Evolutionary conservation across 2,797 vertebrate genomes (phyloP).

Genomic region (Paratrypauchen microcephalus): DNA sequence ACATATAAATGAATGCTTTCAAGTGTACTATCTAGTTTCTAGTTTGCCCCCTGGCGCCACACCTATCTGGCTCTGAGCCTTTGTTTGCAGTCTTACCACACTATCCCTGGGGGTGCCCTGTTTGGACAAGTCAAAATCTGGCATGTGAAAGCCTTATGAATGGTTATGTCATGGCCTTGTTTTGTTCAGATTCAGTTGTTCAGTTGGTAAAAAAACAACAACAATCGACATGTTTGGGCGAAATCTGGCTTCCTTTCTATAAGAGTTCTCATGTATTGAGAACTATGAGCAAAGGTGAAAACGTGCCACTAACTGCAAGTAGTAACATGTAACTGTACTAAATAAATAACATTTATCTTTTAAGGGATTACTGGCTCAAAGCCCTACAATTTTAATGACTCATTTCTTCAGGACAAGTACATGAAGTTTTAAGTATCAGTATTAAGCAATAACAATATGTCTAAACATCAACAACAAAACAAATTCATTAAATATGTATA

Average conservation of each 20-base stretch:
- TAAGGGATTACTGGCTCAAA: background rate
- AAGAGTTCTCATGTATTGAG: background rate
- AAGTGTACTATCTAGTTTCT: background rate
- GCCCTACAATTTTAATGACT: background rate
- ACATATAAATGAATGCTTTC: background rate
- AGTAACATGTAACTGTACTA: background rate
- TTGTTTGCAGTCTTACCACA: constrained; percentile 4
- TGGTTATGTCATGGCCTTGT: background rate
- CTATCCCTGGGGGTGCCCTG: constrained; percentile 25
- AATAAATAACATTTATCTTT: background rate
- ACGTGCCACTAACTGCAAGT: background rate
- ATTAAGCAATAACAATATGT: too few species aligned
- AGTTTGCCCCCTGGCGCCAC: constrained; percentile 10
- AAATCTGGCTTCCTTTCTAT: background rate
- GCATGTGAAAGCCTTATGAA: constrained; percentile 16
- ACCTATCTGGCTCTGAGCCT: constrained; percentile 31
- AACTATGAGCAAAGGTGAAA: background rate
- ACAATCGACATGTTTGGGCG: background rate
- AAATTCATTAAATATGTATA: too few species aligned
- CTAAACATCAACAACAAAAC: too few species aligned
- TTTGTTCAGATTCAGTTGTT: background rate
- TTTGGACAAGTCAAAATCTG: constrained; percentile 32
- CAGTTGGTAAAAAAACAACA: background rate
- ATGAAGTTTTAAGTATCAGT: too few species aligned
- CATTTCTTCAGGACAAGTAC: too few species aligned